phyloP scores from a whole-genome alignment of 2,797 vertebrate species.

The Chelon labrosus region DNA sequence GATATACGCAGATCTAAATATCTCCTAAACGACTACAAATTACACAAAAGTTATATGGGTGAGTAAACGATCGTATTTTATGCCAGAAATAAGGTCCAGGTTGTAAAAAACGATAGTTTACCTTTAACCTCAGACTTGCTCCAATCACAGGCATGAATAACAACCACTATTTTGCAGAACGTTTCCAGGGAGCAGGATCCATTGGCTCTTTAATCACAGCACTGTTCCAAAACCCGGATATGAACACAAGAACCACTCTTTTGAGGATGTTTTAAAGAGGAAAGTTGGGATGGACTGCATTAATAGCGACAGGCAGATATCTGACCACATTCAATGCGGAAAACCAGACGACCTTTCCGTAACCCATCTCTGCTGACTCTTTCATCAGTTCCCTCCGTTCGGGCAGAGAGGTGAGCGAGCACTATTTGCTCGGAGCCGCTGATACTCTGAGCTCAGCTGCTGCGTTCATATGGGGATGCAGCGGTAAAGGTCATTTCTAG shows the following conservation, averaged over 20 bases:
- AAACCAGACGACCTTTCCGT: slow-evolving; percentile 65
- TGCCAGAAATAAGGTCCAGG: too few relatives aligned
- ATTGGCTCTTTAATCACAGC: too few relatives aligned
- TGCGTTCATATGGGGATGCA: slow-evolving; percentile 67
- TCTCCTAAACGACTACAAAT: too few relatives aligned
- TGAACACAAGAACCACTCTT: not conserved
- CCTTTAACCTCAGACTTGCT: too few relatives aligned
- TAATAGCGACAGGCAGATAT: slow-evolving; percentile 45
- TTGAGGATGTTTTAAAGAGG: slow-evolving; percentile 10
- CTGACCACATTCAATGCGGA: slow-evolving; percentile 52
- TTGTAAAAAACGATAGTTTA: too few relatives aligned
- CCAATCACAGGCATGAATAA: too few relatives aligned
- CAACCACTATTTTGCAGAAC: too few relatives aligned
- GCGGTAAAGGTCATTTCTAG: slow-evolving; percentile 80
- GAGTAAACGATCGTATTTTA: too few relatives aligned
- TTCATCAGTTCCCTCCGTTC: slow-evolving; percentile 59
- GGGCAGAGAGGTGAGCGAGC: slow-evolving; percentile 33
- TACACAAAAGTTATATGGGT: too few relatives aligned
- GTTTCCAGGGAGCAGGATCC: not conserved
- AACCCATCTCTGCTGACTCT: slow-evolving; percentile 64
- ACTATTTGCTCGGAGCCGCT: slow-evolving; percentile 68
- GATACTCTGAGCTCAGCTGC: slow-evolving; percentile 57
- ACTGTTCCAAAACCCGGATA: not conserved
- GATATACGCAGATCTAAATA: too few relatives aligned
- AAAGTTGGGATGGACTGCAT: slow-evolving; percentile 17